Evolutionary conservation across 1,140 invertebrate genomes (phyloP).

Genomic region (Leptopilina clavipes): DNA sequence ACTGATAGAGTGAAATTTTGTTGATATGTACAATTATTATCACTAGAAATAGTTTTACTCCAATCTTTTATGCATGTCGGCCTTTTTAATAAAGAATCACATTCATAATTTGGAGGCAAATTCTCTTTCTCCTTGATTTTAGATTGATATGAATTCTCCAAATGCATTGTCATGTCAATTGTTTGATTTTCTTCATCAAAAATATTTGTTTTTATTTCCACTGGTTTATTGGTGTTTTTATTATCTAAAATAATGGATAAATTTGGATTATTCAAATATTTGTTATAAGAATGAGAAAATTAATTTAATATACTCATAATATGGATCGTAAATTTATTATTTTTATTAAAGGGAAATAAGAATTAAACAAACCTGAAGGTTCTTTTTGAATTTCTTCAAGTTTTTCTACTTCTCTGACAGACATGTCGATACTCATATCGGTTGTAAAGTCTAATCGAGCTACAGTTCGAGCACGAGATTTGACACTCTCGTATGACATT

Average conservation of each 20-base stretch:
- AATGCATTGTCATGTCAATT: constrained; percentile 39
- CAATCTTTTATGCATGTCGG: constrained; percentile 51
- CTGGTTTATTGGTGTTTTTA: neutral
- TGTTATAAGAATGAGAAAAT: neutral
- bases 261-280: too few species aligned
- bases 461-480: constrained; percentile 54
- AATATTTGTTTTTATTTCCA: neutral
- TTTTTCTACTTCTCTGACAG: constrained; percentile 47
- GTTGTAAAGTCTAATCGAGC: constrained; percentile 61
- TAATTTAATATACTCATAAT: neutral
- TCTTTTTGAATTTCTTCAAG: constrained; percentile 15
- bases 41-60: constrained; percentile 54
- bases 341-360: constrained; percentile 46
- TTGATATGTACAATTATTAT: constrained; percentile 57
- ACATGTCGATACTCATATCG: constrained; percentile 64
- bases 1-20: constrained; percentile 57
- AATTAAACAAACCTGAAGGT: constrained; percentile 31
- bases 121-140: neutral
- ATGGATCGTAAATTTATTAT: too few species aligned
- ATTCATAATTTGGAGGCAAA: neutral
- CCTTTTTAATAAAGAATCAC: neutral
- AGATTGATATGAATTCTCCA: constrained; percentile 34
- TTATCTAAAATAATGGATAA: too few species aligned
- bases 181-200: neutral
- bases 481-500: constrained; percentile 63